Percentiles rank a stretch among this genome's conserved stretches.
Conservation (phyloP, 2,888 invertebrate species). For the Erynnis tages region DNA sequence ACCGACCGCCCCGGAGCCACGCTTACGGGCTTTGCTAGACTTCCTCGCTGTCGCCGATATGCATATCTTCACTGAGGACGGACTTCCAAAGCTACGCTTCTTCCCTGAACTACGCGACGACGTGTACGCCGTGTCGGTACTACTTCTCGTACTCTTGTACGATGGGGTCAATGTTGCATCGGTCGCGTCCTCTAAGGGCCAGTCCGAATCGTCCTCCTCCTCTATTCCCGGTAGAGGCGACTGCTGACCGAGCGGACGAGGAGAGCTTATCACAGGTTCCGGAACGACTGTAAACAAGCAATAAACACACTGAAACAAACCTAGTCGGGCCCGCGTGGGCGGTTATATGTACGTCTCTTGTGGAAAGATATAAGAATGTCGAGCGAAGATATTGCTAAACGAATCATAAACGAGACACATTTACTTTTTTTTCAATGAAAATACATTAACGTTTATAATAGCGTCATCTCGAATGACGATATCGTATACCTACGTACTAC, state of each 20-base stretch:
- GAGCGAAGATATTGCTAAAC: conserved; percentile 44
- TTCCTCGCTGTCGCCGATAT: conserved; percentile 79
- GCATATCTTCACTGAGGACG: conserved; percentile 82
- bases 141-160: conserved; percentile 76
- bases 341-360: conserved; percentile 10
- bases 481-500: too few species aligned
- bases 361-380: conserved; percentile 12
- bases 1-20: conserved; percentile 65
- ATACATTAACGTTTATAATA: conserved; percentile 2
- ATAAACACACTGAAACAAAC: conserved; percentile 24
- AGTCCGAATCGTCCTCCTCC: conserved; percentile 89
- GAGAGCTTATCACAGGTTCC: conserved; percentile 76
- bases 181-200: conserved; percentile 76
- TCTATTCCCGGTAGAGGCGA: conserved; percentile 91
- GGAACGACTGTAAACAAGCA: conserved; percentile 76
- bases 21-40: conserved; percentile 76
- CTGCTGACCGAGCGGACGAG: conserved; percentile 84
- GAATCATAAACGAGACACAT: conserved; percentile 38
- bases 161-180: conserved; percentile 75
- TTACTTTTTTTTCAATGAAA: conserved; percentile 30
- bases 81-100: conserved; percentile 75
- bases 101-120: conserved; percentile 77
- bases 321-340: conserved; percentile 10
- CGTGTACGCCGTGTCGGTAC: conserved; percentile 74
- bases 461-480: too few species aligned